Percentiles rank a stretch among this genome's conserved stretches.
Conservation (phyloP, 2,797 vertebrate species). For the Pantherophis alleghaniensis region DNA sequence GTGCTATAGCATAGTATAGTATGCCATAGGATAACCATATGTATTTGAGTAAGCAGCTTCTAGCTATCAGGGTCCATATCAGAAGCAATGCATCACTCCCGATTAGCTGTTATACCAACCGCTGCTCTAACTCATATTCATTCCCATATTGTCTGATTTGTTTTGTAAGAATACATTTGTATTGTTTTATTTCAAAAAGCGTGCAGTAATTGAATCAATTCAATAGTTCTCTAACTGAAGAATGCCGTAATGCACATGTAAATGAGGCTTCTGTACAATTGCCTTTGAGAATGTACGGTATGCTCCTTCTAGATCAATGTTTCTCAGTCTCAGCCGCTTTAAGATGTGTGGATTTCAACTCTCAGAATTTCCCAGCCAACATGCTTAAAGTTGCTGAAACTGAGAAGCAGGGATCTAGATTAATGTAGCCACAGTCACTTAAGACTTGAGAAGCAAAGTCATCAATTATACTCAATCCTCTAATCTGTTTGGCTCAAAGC, state of each 20-base stretch:
- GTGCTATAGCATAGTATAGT: no score
- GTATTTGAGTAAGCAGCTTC: neutral
- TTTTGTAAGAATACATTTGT: constrained; percentile 53
- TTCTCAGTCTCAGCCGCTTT: neutral
- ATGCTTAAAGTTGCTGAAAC: neutral
- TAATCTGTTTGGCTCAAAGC: neutral
- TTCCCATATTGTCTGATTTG: constrained; percentile 37
- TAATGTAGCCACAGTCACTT: neutral
- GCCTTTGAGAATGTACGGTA: neutral
- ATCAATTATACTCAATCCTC: neutral
- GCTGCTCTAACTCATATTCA: neutral
- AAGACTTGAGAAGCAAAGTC: neutral
- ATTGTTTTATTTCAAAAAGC: constrained; percentile 55
- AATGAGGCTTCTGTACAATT: neutral
- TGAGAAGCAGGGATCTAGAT: neutral
- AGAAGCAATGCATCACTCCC: neutral
- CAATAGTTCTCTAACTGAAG: constrained; percentile 51
- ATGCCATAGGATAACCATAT: neutral
- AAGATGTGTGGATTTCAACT: neutral
- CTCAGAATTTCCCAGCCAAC: neutral
- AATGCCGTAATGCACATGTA: neutral
- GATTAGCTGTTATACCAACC: neutral
- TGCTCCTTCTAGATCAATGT: neutral
- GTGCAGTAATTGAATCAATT: constrained; percentile 66
- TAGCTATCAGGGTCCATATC: neutral